phyloP scores from a whole-genome alignment of 1,140 invertebrate genomes.

The Caenorhabditis elegans region DNA sequence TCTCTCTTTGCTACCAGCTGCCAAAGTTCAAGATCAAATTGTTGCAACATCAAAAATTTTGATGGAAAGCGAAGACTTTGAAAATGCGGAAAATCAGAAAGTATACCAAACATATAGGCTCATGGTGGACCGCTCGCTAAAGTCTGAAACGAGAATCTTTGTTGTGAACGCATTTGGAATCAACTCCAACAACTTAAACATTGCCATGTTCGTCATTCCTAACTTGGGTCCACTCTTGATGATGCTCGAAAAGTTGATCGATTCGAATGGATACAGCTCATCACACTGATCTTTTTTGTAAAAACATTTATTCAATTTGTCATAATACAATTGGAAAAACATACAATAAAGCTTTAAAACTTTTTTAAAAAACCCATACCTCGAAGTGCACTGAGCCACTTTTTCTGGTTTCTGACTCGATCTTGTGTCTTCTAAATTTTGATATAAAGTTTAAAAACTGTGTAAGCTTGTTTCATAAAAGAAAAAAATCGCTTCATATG shows the following conservation, averaged over 20 bases:
- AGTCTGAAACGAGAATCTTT: neutral
- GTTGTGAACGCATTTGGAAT: neutral
- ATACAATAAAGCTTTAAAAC: too few species aligned
- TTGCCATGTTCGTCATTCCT: slow-evolving; percentile 5
- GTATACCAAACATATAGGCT: neutral
- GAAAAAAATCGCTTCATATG: too few species aligned
- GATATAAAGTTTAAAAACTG: too few species aligned
- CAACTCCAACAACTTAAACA: neutral
- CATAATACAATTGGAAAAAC: too few species aligned
- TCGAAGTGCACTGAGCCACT: too few species aligned
- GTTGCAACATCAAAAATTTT: neutral
- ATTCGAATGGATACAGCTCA: neutral
- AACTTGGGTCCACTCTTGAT: neutral
- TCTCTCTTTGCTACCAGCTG: neutral
- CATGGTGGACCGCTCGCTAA: neutral
- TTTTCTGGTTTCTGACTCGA: too few species aligned
- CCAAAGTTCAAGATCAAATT: neutral
- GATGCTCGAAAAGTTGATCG: slow-evolving; percentile 8
- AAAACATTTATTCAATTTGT: neutral
- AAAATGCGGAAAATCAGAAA: neutral
- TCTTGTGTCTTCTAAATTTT: too few species aligned
- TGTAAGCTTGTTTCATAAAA: too few species aligned
- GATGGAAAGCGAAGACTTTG: neutral
- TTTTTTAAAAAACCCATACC: too few species aligned
- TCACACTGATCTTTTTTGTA: too few species aligned